These are phyloP conservation scores for Delphinus delphis DNA, from an alignment of 2,113 vertebrate species.

Conservation along the genomic window DNA sequence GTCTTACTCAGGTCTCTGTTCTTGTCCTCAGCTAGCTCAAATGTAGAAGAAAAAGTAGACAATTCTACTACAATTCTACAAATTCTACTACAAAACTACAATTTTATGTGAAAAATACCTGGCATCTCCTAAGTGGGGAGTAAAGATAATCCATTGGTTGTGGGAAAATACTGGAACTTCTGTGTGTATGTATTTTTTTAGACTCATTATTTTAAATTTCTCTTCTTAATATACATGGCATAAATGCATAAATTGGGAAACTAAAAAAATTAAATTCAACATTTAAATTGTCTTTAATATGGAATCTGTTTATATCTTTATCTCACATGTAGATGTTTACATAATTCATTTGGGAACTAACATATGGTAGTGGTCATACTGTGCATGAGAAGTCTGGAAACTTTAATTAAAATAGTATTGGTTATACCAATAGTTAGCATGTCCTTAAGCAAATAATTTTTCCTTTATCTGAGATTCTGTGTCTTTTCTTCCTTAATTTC, in stretches of 20 bases:
- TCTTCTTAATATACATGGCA: background rate
- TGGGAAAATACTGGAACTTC: background rate
- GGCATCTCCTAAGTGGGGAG: background rate
- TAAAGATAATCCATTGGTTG: background rate
- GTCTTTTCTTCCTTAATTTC: background rate
- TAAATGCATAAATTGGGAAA: background rate
- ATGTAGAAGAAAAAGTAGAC: background rate
- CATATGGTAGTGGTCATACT: background rate
- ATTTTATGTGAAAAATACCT: background rate
- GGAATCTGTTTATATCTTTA: background rate
- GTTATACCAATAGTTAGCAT: background rate
- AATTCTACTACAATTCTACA: too few species aligned
- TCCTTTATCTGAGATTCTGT: background rate
- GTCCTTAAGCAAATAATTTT: background rate
- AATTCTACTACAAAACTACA: background rate
- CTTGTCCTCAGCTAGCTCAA: background rate
- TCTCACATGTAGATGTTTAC: background rate
- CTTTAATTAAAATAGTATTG: background rate
- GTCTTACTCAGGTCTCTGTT: background rate
- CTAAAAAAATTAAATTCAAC: background rate
- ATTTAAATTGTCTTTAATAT: background rate
- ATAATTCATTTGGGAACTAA: background rate
- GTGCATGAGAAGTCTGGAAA: background rate
- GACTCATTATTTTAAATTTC: background rate
- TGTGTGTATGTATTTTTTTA: slow-evolving; percentile 11